These are phyloP conservation scores for Gavialis gangeticus DNA, from an alignment of 2,113 vertebrate genomes.

Conservation along the genomic window DNA sequence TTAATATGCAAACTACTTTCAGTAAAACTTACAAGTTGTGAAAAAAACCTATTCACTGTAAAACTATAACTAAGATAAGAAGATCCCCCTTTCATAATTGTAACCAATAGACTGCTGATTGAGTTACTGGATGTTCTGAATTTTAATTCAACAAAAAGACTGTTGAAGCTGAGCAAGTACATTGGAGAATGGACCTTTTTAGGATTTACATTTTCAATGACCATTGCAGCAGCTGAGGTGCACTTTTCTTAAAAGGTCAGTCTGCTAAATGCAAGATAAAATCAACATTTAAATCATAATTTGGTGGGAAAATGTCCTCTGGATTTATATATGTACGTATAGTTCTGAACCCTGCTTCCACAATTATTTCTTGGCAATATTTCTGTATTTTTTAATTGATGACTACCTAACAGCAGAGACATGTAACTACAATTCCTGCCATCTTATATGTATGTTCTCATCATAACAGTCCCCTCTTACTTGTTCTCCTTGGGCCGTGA, in stretches of 20 bases:
- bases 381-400: no score
- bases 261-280: not conserved
- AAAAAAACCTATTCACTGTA: not conserved
- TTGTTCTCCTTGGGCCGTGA: no score
- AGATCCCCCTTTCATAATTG: not conserved
- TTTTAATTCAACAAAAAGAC: not conserved
- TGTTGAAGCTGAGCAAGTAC: fast-evolving
- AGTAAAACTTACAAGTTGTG: not conserved
- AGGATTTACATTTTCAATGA: not conserved
- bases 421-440: no score
- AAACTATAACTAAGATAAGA: not conserved
- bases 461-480: no score
- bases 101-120: not conserved
- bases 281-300: not conserved
- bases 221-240: not conserved
- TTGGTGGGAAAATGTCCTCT: not conserved
- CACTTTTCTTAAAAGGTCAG: not conserved
- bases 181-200: not conserved
- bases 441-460: no score
- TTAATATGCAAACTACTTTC: not conserved
- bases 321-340: not conserved
- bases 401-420: no score
- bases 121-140: not conserved
- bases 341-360: no score
- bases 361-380: no score